Evolutionary conservation across 2,797 vertebrate species (phyloP).

Genomic region (Falco naumanni): DNA sequence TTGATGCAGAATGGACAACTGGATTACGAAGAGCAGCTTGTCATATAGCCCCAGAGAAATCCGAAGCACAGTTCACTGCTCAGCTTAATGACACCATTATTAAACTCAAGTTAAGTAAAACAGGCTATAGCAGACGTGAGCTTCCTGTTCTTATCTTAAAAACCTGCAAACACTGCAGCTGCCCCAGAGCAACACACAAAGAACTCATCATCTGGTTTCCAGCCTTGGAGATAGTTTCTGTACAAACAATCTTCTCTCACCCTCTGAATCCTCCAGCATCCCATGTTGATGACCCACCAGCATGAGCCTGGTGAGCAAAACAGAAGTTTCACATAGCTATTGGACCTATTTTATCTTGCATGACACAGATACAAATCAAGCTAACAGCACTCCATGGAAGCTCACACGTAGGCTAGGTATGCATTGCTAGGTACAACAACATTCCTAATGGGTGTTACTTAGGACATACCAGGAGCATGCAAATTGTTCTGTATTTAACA

Average conservation of each 20-base stretch:
- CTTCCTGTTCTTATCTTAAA: neutral
- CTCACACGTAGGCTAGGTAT: neutral
- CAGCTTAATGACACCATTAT: neutral
- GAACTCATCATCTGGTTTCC: neutral
- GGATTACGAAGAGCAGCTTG: neutral
- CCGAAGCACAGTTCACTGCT: neutral
- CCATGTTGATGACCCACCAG: neutral
- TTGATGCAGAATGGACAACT: neutral
- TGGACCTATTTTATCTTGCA: neutral
- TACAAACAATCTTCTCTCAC: neutral
- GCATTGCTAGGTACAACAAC: neutral
- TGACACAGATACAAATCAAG: neutral
- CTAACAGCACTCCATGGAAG: neutral
- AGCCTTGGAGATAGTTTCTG: neutral
- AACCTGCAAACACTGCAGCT: neutral
- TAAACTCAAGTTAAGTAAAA: constrained; percentile 1
- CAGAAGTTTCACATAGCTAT: neutral
- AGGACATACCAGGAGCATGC: neutral
- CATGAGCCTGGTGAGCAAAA: neutral
- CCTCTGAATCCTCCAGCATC: neutral
- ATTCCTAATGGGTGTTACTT: neutral
- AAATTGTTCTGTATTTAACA: neutral
- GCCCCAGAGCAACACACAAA: neutral
- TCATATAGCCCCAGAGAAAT: neutral
- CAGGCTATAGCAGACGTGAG: neutral